phyloP scores from a whole-genome alignment of 2,888 invertebrate genomes.

The Ecliptopera silaceata region DNA sequence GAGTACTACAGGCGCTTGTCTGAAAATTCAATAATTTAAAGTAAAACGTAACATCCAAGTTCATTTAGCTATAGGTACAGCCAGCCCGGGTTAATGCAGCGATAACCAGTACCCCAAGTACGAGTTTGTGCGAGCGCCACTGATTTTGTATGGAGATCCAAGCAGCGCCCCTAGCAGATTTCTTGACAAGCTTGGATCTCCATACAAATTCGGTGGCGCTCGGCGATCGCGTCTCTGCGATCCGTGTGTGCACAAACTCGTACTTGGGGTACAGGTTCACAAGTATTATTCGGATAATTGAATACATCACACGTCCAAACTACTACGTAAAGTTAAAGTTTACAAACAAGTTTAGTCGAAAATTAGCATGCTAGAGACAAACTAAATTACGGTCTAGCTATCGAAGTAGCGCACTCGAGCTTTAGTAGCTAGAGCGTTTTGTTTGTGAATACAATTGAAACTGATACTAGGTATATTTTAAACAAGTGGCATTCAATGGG shows the following conservation, averaged over 20 bases:
- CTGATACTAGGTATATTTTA: too few species aligned
- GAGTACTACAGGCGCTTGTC: neutral
- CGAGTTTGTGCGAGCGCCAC: too few species aligned
- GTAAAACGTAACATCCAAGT: neutral
- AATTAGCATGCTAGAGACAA: constrained; percentile 7
- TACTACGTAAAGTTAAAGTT: constrained; percentile 9
- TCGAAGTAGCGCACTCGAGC: neutral
- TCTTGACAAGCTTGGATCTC: too few species aligned
- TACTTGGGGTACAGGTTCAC: too few species aligned
- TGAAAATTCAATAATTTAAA: neutral
- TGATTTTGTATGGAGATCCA: too few species aligned
- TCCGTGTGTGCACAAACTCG: too few species aligned
- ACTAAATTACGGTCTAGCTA: constrained; percentile 2
- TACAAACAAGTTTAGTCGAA: neutral
- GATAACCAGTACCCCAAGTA: too few species aligned
- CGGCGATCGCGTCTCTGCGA: too few species aligned
- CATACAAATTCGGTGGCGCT: too few species aligned
- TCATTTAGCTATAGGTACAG: neutral
- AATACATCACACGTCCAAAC: constrained; percentile 11
- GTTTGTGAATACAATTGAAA: too few species aligned
- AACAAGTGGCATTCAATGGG: too few species aligned
- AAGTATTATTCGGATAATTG: constrained; percentile 9
- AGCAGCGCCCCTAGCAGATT: too few species aligned
- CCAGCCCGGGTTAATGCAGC: neutral
- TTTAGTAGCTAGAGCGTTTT: neutral